Evolutionary conservation across 30 jellyfish, hydroid and myxozoan genomes (phyloP).

Genomic region (Pelagia noctiluca): DNA sequence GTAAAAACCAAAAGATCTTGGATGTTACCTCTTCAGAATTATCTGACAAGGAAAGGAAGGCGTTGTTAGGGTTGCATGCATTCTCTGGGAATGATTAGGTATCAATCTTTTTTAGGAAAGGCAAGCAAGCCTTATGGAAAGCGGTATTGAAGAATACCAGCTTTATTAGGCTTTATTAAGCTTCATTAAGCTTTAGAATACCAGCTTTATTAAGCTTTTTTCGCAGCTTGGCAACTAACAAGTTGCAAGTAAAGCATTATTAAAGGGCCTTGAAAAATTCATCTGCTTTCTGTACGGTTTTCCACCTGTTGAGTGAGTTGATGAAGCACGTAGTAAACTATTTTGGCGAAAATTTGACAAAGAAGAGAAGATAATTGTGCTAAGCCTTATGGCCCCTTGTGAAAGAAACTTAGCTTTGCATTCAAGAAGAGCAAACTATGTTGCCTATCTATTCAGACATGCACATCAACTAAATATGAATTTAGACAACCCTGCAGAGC

Average conservation of each 20-base stretch:
- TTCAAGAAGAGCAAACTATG: constrained; percentile 46
- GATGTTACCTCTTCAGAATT: constrained; percentile 45
- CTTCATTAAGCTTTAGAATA: no score
- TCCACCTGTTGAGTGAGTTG: constrained; percentile 7
- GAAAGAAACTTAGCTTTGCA: constrained; percentile 21
- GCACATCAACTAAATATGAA: constrained; percentile 40
- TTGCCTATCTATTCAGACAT: constrained; percentile 38
- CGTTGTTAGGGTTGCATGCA: constrained; percentile 51
- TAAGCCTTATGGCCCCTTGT: constrained; percentile 53
- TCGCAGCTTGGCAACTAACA: no score
- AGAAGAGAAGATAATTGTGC: constrained; percentile 37
- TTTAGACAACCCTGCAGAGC: constrained; percentile 8
- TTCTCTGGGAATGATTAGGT: no score
- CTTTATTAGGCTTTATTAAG: no score
- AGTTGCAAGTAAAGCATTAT: not conserved
- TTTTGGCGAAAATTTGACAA: constrained; percentile 31
- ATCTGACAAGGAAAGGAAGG: not conserved
- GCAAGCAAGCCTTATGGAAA: no score
- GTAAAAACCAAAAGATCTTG: constrained; percentile 29
- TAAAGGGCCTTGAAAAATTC: not conserved
- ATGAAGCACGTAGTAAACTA: constrained; percentile 14
- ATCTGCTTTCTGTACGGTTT: no score
- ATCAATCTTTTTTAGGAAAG: no score
- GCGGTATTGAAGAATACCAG: constrained; percentile 26
- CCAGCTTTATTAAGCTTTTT: no score